A percentile compares a stretch with the other conserved stretches of the same genome.
phyloP scores from a whole-genome alignment of 2,113 vertebrate species.

The Edolisoma coerulescens region DNA sequence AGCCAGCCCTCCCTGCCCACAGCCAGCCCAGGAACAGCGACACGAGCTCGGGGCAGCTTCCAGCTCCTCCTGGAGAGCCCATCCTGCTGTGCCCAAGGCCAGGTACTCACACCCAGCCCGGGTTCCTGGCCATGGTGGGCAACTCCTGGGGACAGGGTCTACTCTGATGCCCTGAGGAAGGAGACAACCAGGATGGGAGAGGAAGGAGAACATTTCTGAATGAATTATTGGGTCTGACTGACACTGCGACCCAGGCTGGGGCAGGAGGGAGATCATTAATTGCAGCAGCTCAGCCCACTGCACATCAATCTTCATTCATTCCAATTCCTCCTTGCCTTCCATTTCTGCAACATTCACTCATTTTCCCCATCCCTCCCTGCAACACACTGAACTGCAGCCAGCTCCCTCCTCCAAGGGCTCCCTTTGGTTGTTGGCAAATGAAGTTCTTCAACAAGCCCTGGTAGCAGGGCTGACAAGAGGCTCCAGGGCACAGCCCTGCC shows the following conservation, averaged over 20 bases:
- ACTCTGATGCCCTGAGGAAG: background rate
- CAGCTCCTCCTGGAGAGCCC: background rate
- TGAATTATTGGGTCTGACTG: background rate
- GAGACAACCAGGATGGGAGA: background rate
- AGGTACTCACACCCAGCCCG: background rate
- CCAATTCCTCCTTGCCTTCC: background rate
- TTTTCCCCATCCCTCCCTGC: background rate
- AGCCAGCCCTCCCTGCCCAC: background rate
- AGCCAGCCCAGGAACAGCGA: background rate
- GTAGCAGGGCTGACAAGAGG: fast-evolving
- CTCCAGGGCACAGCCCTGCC: background rate
- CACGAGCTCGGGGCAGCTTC: fast-evolving
- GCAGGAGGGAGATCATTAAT: background rate
- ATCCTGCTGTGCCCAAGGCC: background rate
- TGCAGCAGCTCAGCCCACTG: background rate
- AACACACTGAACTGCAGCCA: background rate
- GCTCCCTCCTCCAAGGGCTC: background rate
- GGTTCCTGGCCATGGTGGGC: fast-evolving
- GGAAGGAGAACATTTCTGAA: background rate
- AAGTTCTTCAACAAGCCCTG: background rate
- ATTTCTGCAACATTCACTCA: background rate
- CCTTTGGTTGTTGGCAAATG: background rate
- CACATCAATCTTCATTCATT: background rate
- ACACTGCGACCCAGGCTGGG: background rate
- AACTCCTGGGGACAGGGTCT: background rate